Conservation (phyloP, 2,797 vertebrate genomes). For the Sitta carolinensis region DNA sequence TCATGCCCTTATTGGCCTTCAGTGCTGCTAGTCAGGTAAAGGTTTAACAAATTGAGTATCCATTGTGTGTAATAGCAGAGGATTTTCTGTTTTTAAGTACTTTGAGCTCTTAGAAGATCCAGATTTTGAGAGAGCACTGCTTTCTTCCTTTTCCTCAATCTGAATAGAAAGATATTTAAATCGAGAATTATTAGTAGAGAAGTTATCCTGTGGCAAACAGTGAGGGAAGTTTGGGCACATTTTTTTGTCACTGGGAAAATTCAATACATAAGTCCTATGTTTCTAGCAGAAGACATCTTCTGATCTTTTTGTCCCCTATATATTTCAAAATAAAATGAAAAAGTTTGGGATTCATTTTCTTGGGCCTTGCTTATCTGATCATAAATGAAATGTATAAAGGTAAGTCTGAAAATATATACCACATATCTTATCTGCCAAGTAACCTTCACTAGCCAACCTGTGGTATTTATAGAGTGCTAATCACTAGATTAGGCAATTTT, state of each 20-base stretch:
- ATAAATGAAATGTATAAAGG: neutral
- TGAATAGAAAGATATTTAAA: neutral
- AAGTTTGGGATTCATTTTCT: neutral
- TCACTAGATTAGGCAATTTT: neutral
- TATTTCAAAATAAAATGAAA: neutral
- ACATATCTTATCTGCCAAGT: neutral
- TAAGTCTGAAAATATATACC: neutral
- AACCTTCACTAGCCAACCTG: neutral
- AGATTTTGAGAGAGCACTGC: neutral
- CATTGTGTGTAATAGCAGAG: neutral
- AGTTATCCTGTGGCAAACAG: neutral
- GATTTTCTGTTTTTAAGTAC: neutral
- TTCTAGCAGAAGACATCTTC: neutral
- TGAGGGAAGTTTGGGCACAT: neutral
- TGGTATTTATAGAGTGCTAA: slow-evolving; percentile 2
- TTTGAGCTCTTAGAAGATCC: neutral
- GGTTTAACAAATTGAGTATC: neutral
- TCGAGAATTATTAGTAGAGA: neutral
- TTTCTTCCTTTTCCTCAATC: neutral
- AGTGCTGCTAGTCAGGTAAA: neutral
- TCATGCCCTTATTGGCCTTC: neutral
- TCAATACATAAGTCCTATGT: neutral
- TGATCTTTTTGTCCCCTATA: neutral
- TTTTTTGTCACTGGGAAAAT: neutral
- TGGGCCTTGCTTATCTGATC: neutral